phyloP scores from a whole-genome alignment of 2,797 vertebrate species.

The Molossus molossus region DNA sequence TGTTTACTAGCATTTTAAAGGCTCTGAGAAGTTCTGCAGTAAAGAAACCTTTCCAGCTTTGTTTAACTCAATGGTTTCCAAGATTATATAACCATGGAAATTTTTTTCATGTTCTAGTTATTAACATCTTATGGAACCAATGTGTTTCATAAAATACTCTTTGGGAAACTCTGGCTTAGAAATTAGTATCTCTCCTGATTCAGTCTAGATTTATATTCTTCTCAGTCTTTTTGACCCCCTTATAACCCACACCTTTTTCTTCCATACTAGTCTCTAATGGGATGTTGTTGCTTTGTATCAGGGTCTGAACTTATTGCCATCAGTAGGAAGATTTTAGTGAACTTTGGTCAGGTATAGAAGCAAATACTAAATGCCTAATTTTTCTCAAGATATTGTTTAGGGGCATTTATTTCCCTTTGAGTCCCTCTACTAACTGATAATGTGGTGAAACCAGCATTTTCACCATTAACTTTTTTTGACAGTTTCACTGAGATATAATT shows the following conservation, averaged over 20 bases:
- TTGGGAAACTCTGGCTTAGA: constrained; percentile 68
- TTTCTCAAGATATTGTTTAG: constrained; percentile 58
- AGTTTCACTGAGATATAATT: constrained; percentile 69
- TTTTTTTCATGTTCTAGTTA: constrained; percentile 35
- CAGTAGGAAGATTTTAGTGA: background rate
- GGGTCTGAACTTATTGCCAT: background rate
- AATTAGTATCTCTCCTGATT: constrained; percentile 64
- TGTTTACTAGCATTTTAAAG: constrained; percentile 56
- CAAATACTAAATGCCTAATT: constrained; percentile 23
- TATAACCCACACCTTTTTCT: constrained; percentile 15
- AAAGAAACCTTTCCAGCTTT: constrained; percentile 36
- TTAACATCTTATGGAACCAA: constrained; percentile 50
- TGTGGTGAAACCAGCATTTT: constrained; percentile 36
- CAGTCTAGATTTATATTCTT: constrained; percentile 57
- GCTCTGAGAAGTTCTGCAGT: constrained; percentile 22
- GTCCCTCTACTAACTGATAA: constrained; percentile 14
- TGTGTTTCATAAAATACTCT: constrained; percentile 14
- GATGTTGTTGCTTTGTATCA: constrained; percentile 34
- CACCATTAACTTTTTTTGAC: background rate
- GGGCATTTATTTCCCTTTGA: constrained; percentile 1
- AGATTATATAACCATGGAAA: constrained; percentile 23
- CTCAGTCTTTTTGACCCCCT: constrained; percentile 15
- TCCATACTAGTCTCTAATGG: background rate
- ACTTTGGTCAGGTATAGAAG: constrained; percentile 38
- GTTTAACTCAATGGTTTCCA: constrained; percentile 61